Evolutionary conservation across 1,140 invertebrate species (phyloP), one percentile per base, ranked within the genome.

Genomic region (Latrodectus geometricus): DNA sequence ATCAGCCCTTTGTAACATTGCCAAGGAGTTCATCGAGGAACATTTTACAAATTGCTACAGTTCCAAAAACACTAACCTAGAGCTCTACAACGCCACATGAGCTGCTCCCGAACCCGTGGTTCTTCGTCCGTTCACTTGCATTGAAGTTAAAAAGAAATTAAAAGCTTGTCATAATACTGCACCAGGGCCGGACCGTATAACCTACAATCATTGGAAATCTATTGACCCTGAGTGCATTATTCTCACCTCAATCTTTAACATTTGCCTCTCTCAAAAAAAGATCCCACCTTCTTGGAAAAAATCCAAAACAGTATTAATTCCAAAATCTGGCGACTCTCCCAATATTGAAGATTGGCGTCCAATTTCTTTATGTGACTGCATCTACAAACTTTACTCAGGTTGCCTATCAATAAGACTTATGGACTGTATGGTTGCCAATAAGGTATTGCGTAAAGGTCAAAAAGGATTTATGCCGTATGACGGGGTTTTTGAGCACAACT

Each of bases 401-500:
- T 78, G 76, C 9, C 12, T 68, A 0, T 56, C 76, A 4, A 17
- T 14, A 0, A 23, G 61, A 0, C 76, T 78, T 12, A 12, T 8
- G 0, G 23, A 9, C 17, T 78, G 76, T 56, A 48, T n/a, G 1
- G 11, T 15, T 1, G 35, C 14, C 5, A 48, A 78, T 9, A 11
- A 66, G 4, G 15, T 78, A 0, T 17, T 68, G 0, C 68, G 56
- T 0, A 17, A 8, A 14, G 23, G 20, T 2, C 76, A 78, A 5
- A 78, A 78, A 12, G 76, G 76, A 0, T 78, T 78, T 23, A 49
- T 50, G 0, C 61, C 54, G 4, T 35, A 21, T 70, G 73, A 77
- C 14, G 74, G 74, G 8, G 61, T 54, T n/a, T 0, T 86, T 0
- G 75, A 86, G 48, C 61, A 52, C 65, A 76, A 50, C 9, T 78